Conservation (phyloP, 2,888 invertebrate species). For the Cephus runcator region DNA sequence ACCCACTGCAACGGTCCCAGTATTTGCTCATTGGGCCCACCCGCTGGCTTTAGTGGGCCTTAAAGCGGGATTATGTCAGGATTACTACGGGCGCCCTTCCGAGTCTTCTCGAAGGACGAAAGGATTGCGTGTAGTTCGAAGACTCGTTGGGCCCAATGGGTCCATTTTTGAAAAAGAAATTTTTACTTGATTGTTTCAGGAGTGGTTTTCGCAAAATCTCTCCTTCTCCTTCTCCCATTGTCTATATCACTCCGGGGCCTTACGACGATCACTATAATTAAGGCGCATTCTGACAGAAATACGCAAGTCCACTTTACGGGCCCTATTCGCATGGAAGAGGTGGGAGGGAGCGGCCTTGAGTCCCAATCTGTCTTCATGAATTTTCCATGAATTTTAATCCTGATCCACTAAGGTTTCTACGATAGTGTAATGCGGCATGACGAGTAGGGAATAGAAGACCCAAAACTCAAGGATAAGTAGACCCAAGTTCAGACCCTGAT, state of each 20-base stretch:
- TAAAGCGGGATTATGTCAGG: slow-evolving; percentile 55
- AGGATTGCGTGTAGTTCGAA: slow-evolving; percentile 18
- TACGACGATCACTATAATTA: neutral
- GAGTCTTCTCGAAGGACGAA: slow-evolving; percentile 1
- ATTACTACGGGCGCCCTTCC: slow-evolving; percentile 31
- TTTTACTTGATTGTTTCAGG: neutral
- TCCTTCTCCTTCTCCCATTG: neutral
- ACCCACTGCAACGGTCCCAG: neutral
- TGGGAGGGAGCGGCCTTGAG: neutral
- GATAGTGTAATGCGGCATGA: neutral
- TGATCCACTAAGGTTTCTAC: neutral
- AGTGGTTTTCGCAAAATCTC: neutral
- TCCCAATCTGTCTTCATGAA: neutral
- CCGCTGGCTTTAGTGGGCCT: slow-evolving; percentile 50
- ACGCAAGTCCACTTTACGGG: neutral
- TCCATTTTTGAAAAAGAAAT: neutral
- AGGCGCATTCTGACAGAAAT: neutral
- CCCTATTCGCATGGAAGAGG: neutral
- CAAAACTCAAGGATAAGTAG: neutral
- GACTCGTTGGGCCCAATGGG: neutral
- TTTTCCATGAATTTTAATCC: neutral
- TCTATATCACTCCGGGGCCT: neutral
- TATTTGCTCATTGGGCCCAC: slow-evolving; percentile 31
- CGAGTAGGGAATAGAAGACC: neutral
- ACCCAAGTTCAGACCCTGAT: neutral